Evolutionary conservation across 2,797 vertebrate species (phyloP), one percentile per base, ranked within the genome.

Genomic region (Todus mexicanus): DNA sequence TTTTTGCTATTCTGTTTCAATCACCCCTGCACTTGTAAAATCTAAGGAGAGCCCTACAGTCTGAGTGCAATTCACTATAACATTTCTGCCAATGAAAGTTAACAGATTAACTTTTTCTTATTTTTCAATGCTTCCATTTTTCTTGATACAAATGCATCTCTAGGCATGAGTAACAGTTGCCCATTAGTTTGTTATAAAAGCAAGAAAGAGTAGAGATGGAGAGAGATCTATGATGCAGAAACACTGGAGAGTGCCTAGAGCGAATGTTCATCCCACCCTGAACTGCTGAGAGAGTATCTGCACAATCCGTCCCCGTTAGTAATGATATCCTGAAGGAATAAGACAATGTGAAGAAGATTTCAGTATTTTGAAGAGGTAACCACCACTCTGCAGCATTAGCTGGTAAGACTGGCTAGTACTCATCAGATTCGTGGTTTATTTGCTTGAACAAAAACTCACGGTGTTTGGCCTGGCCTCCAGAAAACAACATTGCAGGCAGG

Each of bases 201-300:
- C 89, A 88, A 9, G 22, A 66, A 87, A 75, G 54, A 92, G 76
- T 37, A 69, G 79, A 81, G 84, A 60, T 81, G 70, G 59, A 85
- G 84, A 74, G 90, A 93, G 93, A 94, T 96, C 93, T 94, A 84
- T 91, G 94, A 94, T 84, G 84, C 89, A 92, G 89, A 91, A 95
- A 93, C 82, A 78, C 68, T 70, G 82, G 70, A 92, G 89, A 92
- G 71, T 54, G 91, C 87, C 90, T 94, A 84, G 63, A 95, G 90
- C 90, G 94, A 95, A 92, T 93, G 87, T 57, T 91, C 83, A 76
- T 86, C 74, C 73, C 87, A 91, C 77, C 72, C 84, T 50, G 73
- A 76, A 86, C 79, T 94, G 93, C 91, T 84, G 80, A 86, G 89
- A 77, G 69, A 94, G 71, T 90, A 95, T 90, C 68, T 89, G 83